Evolutionary conservation across 2,797 vertebrate genomes (phyloP).

Genomic region (Smutsia temminckii): DNA sequence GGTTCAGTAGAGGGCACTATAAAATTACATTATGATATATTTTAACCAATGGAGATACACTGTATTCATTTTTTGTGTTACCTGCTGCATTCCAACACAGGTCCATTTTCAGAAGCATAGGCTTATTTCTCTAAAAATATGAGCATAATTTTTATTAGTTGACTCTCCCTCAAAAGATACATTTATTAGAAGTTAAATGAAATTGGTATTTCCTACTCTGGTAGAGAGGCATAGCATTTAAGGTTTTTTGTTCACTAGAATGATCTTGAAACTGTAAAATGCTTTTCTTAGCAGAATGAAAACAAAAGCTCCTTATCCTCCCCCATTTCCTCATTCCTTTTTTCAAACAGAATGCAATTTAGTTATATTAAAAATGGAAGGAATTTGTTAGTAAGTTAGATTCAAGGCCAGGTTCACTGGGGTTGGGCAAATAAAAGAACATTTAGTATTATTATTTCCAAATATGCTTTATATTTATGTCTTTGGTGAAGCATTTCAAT

Average conservation of each 20-base stretch:
- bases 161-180: background rate
- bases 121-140: background rate
- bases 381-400: background rate
- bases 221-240: background rate
- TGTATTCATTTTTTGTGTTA: background rate
- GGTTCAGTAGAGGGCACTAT: slow-evolving; percentile 35
- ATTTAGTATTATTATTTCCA: background rate
- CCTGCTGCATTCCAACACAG: background rate
- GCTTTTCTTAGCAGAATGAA: slow-evolving; percentile 25
- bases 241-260: background rate
- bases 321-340: background rate
- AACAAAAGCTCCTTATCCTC: background rate
- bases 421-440: background rate
- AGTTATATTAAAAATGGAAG: background rate
- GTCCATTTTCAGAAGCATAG: slow-evolving; percentile 28
- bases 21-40: slow-evolving; percentile 25
- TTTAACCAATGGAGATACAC: background rate
- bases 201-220: background rate
- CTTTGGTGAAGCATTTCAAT: slow-evolving; percentile 8
- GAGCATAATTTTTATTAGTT: slow-evolving; percentile 26
- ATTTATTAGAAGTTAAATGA: slow-evolving; percentile 44
- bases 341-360: background rate
- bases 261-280: slow-evolving; percentile 32
- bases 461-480: background rate
- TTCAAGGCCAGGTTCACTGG: background rate